Conservation (phyloP, 2,888 invertebrate species). For the Eremobia ochroleuca region DNA sequence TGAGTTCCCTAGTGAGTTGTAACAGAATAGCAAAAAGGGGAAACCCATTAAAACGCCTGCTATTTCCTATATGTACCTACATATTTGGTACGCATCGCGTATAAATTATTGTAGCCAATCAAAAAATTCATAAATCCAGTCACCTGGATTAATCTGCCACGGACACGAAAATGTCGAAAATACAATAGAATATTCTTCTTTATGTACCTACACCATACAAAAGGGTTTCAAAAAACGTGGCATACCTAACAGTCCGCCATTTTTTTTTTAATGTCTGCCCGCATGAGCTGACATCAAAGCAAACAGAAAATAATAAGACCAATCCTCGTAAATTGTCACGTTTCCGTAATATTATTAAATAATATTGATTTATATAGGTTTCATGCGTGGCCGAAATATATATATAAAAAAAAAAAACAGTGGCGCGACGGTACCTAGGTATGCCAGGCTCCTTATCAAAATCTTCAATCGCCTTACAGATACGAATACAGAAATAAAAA, state of each 20-base stretch:
- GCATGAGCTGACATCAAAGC: neutral
- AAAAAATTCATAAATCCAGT: neutral
- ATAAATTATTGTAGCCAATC: neutral
- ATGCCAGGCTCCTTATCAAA: neutral
- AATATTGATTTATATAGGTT: neutral
- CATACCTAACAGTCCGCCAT: neutral
- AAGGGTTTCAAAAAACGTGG: neutral
- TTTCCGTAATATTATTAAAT: neutral
- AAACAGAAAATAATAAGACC: neutral
- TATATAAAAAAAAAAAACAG: neutral
- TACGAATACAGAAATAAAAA: neutral
- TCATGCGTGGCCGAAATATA: neutral
- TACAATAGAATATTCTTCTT: neutral
- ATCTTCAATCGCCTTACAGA: neutral
- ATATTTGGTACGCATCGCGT: neutral
- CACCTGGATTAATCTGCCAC: neutral
- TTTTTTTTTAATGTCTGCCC: neutral
- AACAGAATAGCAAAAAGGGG: conserved; percentile 1
- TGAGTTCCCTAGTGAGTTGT: neutral
- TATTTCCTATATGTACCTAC: neutral
- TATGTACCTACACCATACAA: neutral
- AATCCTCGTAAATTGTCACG: neutral
- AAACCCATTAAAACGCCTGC: neutral
- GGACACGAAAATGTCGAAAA: neutral
- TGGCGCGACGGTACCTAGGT: neutral